These are phyloP conservation scores for Dryomyza anilis DNA, from an alignment of 2,888 invertebrate species.

Conservation along the genomic window DNA sequence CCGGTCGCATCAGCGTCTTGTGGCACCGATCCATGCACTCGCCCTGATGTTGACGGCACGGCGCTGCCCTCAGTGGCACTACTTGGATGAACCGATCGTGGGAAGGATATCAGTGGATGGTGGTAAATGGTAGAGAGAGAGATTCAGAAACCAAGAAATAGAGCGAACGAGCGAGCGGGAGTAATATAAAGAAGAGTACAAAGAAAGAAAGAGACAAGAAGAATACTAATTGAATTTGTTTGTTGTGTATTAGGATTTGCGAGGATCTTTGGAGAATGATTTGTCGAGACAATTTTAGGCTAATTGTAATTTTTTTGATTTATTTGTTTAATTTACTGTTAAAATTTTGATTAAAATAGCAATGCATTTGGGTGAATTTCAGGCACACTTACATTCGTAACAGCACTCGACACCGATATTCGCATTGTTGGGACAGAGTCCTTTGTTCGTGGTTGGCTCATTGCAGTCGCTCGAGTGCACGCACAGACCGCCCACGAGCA, in stretches of 20 bases:
- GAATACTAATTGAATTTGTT: constrained; percentile 36
- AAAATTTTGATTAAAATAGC: constrained; percentile 4
- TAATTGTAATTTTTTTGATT: constrained; percentile 18
- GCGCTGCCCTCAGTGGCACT: constrained; percentile 57
- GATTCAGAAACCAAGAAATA: constrained; percentile 27
- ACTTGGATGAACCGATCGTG: constrained; percentile 25
- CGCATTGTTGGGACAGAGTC: constrained; percentile 52
- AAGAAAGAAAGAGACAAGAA: constrained; percentile 22
- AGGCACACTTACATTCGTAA: constrained; percentile 52
- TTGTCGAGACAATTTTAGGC: background rate
- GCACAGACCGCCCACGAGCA: constrained; percentile 56
- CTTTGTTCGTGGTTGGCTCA: constrained; percentile 49
- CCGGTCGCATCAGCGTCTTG: constrained; percentile 47
- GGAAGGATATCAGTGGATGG: constrained; percentile 16
- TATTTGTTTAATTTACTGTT: constrained; percentile 27
- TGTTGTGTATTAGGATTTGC: constrained; percentile 21
- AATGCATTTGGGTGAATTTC: background rate
- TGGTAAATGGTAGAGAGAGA: constrained; percentile 23
- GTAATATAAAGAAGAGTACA: background rate
- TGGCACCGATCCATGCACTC: constrained; percentile 52
- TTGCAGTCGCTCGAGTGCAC: constrained; percentile 52
- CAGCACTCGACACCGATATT: constrained; percentile 57
- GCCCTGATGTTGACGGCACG: constrained; percentile 54
- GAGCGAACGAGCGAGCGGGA: background rate
- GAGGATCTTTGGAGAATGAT: background rate